Percentiles rank a stretch among this genome's conserved stretches.
These are phyloP conservation scores for Eilema depressum DNA, from an alignment of 2,888 invertebrate genomes.

Conservation along the genomic window DNA sequence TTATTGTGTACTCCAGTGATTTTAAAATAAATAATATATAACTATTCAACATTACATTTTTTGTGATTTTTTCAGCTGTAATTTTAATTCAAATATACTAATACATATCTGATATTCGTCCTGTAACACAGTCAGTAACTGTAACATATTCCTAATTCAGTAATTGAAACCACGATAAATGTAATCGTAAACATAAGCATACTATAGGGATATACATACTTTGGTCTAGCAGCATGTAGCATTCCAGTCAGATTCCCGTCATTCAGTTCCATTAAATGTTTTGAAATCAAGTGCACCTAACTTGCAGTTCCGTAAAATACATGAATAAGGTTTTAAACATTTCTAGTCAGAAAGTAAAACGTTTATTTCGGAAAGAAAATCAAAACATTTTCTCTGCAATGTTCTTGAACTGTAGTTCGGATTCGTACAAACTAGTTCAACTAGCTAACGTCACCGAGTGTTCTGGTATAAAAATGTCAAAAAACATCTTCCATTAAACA, in stretches of 20 bases:
- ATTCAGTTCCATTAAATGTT: not conserved
- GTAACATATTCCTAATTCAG: too few species aligned
- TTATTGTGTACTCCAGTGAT: too few species aligned
- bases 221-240: too few species aligned
- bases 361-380: not conserved
- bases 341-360: not conserved
- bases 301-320: not conserved
- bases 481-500: conserved; percentile 20
- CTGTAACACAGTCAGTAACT: too few species aligned
- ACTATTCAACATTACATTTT: too few species aligned
- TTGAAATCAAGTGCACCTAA: not conserved
- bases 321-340: not conserved
- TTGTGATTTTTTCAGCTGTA: too few species aligned
- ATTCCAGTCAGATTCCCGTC: too few species aligned
- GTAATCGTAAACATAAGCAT: not conserved
- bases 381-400: conserved; percentile 2
- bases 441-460: conserved; percentile 12
- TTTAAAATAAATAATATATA: too few species aligned
- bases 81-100: too few species aligned
- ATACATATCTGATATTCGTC: too few species aligned
- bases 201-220: too few species aligned
- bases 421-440: conserved; percentile 10
- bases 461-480: conserved; percentile 24
- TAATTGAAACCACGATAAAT: not conserved
- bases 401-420: not conserved